phyloP scores from a whole-genome alignment of 2,113 vertebrate genomes.

The Nymphicus hollandicus region DNA sequence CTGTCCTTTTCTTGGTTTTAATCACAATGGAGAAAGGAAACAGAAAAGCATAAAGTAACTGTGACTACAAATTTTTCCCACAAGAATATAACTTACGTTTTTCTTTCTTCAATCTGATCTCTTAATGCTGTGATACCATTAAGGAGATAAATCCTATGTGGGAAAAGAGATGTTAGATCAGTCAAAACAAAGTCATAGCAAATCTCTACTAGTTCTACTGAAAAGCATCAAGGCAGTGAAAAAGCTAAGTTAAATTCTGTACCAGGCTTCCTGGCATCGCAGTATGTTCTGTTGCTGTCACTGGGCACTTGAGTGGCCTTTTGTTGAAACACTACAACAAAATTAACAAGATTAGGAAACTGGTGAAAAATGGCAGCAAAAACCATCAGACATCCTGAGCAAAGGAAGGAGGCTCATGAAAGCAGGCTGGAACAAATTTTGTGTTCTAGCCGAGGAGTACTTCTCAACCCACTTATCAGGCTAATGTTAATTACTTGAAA shows the following conservation, averaged over 20 bases:
- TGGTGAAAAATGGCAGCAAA: neutral
- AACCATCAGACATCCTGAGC: neutral
- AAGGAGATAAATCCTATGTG: neutral
- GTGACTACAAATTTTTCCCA: neutral
- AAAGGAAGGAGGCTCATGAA: neutral
- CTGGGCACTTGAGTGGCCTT: constrained; percentile 65
- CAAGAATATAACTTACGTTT: neutral
- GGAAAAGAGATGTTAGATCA: neutral
- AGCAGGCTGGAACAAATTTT: neutral
- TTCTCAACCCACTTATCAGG: neutral
- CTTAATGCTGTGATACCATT: neutral
- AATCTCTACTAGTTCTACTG: neutral
- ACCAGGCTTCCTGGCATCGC: constrained; percentile 75
- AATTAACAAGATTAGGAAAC: neutral
- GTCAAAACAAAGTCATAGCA: neutral
- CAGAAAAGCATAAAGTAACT: neutral
- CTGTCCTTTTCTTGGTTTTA: neutral
- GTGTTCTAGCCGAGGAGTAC: neutral
- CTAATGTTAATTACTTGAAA: neutral
- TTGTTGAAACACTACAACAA: constrained; percentile 82
- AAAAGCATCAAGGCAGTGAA: neutral
- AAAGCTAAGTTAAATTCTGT: constrained; percentile 10
- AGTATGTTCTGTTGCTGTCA: constrained; percentile 65
- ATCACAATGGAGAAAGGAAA: neutral
- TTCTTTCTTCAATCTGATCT: neutral